These are phyloP conservation scores for Hylaea fasciaria DNA, from an alignment of 2,888 invertebrate genomes.

Conservation along the genomic window DNA sequence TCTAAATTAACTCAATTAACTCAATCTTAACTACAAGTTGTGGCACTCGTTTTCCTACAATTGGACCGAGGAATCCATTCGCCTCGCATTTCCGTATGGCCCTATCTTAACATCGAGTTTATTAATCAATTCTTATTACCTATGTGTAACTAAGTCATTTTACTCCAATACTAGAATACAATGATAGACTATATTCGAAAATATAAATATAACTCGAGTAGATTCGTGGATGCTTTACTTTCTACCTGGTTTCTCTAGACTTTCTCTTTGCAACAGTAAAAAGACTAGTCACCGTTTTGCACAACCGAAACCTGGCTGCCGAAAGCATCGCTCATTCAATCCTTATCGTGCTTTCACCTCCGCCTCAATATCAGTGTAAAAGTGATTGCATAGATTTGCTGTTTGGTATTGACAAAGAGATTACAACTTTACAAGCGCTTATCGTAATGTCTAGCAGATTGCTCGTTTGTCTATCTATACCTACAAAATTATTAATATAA, in stretches of 20 bases:
- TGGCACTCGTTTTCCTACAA: constrained; percentile 28
- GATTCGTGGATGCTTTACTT: constrained; percentile 30
- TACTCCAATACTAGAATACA: background rate
- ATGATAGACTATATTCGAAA: constrained; percentile 13
- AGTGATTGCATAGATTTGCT: constrained; percentile 26
- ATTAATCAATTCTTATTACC: constrained; percentile 22
- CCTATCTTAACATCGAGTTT: constrained; percentile 25
- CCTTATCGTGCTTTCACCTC: constrained; percentile 56
- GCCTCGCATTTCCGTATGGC: constrained; percentile 21
- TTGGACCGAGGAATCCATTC: constrained; percentile 39
- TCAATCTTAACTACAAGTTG: background rate
- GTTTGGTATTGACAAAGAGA: constrained; percentile 23
- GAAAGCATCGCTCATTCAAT: constrained; percentile 36
- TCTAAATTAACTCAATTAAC: constrained; percentile 1
- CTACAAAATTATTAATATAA: constrained; percentile 15
- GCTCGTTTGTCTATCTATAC: background rate
- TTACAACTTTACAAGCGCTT: constrained; percentile 7
- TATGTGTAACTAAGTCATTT: background rate
- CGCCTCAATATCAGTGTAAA: constrained; percentile 38
- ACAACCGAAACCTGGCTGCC: constrained; percentile 41
- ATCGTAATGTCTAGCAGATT: constrained; percentile 3
- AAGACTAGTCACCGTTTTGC: constrained; percentile 38
- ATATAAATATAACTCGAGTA: constrained; percentile 16
- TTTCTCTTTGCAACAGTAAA: constrained; percentile 47
- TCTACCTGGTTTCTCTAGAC: constrained; percentile 44